Conservation (phyloP, 2,113 vertebrate genomes). For the Tringa solitaria region DNA sequence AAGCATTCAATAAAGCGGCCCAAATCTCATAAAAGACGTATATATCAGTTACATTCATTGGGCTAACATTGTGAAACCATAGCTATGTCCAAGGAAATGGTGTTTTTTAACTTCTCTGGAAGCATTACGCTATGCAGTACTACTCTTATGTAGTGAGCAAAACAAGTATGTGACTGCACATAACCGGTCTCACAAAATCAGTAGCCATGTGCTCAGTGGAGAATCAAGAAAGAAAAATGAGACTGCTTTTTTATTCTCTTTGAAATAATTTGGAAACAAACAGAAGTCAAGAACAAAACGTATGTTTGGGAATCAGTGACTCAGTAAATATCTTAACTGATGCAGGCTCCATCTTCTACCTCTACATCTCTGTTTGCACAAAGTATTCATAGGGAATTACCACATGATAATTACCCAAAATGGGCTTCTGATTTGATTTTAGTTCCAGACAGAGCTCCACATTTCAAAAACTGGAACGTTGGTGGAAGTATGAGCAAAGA, state of each 20-base stretch:
- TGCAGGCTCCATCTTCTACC: not conserved
- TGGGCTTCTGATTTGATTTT: constrained; percentile 35
- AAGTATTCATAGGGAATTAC: not conserved
- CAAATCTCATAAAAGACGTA: not conserved
- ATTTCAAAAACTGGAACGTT: not conserved
- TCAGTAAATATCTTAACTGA: not conserved
- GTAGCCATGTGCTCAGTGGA: not conserved
- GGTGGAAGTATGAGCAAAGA: constrained; percentile 32
- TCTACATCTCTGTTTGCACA: not conserved
- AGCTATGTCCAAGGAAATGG: not conserved
- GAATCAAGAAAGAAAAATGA: not conserved
- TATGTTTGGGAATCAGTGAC: not conserved
- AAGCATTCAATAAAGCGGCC: not conserved
- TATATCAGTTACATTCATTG: not conserved
- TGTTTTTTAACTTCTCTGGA: not conserved
- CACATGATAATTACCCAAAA: constrained; percentile 5
- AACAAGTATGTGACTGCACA: not conserved
- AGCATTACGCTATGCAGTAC: not conserved
- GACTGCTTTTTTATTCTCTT: not conserved
- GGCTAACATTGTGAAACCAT: not conserved
- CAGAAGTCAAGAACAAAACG: not conserved
- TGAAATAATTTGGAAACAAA: not conserved
- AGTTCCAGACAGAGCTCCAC: not conserved
- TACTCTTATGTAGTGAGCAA: not conserved
- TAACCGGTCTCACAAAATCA: not conserved